phyloP scores from a whole-genome alignment of 2,113 vertebrate genomes.

The Pseudopodoces humilis region DNA sequence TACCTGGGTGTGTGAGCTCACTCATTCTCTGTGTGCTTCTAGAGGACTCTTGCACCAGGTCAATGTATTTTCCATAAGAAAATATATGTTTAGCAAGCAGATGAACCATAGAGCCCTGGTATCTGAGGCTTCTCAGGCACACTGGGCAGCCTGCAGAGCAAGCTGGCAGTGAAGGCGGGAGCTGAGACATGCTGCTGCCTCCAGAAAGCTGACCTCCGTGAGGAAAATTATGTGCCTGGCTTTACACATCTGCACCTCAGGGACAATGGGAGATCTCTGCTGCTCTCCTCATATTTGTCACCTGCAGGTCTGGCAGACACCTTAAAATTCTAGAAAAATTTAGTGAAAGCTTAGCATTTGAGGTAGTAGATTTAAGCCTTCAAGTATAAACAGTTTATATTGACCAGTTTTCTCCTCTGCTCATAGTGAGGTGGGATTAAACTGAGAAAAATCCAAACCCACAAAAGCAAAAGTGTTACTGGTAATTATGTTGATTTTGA shows the following conservation, averaged over 20 bases:
- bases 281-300: not conserved
- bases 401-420: not conserved
- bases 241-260: not conserved
- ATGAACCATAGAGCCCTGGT: accelerated
- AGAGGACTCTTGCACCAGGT: not conserved
- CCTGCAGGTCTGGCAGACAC: not conserved
- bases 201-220: not conserved
- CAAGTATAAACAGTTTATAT: not conserved
- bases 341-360: not conserved
- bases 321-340: not conserved
- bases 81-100: accelerated
- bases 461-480: not conserved
- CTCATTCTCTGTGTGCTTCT: not conserved
- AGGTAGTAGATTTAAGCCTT: not conserved
- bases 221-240: not conserved
- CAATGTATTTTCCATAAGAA: not conserved
- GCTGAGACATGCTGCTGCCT: not conserved
- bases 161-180: not conserved
- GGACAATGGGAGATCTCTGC: accelerated
- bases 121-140: accelerated
- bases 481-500: not conserved
- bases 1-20: accelerated
- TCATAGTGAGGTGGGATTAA: not conserved
- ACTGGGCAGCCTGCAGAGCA: accelerated
- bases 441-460: not conserved